Base-by-base conservation (phyloP, 2,797 vertebrate genomes). In the Hylomyscus alleni region DNA sequence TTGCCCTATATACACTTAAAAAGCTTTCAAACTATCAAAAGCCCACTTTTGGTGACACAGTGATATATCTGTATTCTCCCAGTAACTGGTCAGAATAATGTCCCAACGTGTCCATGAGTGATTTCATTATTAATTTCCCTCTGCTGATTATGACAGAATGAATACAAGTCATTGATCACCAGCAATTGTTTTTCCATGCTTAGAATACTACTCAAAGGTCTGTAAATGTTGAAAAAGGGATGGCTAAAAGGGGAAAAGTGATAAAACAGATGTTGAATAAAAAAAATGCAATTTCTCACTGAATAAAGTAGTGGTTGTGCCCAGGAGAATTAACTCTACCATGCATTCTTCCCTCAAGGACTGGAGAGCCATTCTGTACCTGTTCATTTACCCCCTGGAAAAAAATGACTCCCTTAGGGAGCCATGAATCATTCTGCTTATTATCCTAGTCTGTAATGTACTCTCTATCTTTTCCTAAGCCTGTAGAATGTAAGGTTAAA, bases 191-290 rank as follows among this genome's bases (percentile, higher is more conserved):
- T 97, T 97, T 92, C 96, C 96, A 95, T n/a, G 52, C 54, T 77
- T 60, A 54, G 69, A 62, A 89, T 86, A 93, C 62, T 89, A 97
- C 92, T 96, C 90, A 96, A 77, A 69, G 56, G 91, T 44, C 72
- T 86, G 92, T 54, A 96, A 96, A 95, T 96, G 96, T 91, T 97
- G 96, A 97, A 97, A 98, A 95, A 89, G 92, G 76, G 93, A 96
- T 89, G 90, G 96, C 97, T 97, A 97, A 97, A 91, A 81, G 75
- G 19, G 96, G 77, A 13, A 44, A 98, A 98, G 97, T 94, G 67
- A 94, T 98, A 97, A 98, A 98, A 94, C 98, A 98, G 97, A 98
- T 94, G 97, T 97, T 40, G 24, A 67, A 87, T n/a, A 17, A 54
- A 76, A 90, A 58, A 94, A 97, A 47, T 91, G 95, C 52, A 95